phyloP scores from a whole-genome alignment of 2,797 vertebrate genomes.

The Enteromius afrohamiltoni region DNA sequence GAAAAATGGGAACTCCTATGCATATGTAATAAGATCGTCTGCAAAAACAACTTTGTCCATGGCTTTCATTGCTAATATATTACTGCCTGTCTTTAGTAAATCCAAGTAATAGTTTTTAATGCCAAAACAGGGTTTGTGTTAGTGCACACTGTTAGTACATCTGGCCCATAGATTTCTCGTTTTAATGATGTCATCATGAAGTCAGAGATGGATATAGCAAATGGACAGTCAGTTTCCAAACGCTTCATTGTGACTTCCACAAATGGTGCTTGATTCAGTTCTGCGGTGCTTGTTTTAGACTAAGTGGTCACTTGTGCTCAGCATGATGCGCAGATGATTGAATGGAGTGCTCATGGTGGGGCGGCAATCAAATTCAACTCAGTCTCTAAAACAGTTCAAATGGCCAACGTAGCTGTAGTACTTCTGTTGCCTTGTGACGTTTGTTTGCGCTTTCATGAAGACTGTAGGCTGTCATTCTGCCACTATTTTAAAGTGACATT shows the following conservation, averaged over 20 bases:
- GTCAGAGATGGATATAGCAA: neutral
- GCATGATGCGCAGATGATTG: slow-evolving; percentile 18
- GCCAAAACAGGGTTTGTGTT: neutral
- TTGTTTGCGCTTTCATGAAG: neutral
- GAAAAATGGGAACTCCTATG: neutral
- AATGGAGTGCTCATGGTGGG: slow-evolving; percentile 8
- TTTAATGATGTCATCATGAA: neutral
- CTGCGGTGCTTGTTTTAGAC: slow-evolving; percentile 23
- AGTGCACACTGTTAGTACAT: neutral
- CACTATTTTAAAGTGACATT: neutral
- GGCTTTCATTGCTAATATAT: neutral
- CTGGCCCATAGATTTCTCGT: neutral
- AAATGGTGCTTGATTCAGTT: slow-evolving; percentile 25
- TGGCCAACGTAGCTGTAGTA: neutral
- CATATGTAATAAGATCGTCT: neutral
- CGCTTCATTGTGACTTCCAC: neutral
- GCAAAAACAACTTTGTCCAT: neutral
- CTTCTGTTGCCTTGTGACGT: neutral
- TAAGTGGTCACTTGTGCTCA: slow-evolving; percentile 34
- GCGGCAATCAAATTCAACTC: slow-evolving; percentile 1
- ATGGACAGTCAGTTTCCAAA: neutral
- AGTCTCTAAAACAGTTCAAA: neutral
- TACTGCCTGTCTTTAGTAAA: neutral
- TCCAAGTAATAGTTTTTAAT: neutral
- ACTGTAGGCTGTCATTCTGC: neutral